Conservation (phyloP, 2,888 invertebrate genomes). For the Apamea epomidion region DNA sequence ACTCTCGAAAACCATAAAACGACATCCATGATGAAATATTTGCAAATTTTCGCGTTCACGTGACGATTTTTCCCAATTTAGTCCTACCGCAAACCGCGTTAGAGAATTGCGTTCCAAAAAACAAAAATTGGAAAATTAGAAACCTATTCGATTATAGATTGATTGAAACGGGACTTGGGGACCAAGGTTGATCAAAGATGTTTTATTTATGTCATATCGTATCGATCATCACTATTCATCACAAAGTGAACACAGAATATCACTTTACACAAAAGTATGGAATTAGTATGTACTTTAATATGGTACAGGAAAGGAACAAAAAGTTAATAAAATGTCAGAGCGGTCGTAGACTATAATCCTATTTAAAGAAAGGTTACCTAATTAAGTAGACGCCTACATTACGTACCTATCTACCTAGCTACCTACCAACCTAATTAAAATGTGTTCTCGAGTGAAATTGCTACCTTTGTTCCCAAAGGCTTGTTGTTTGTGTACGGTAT, state of each 20-base stretch:
- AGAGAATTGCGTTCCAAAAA: no score
- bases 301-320: neutral
- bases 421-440: constrained; percentile 6
- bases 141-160: neutral
- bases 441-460: constrained; percentile 15
- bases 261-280: neutral
- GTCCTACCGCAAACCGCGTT: no score
- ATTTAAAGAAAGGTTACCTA: neutral
- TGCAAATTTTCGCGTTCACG: neutral
- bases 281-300: neutral
- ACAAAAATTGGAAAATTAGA: neutral
- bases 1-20: neutral
- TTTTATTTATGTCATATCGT: no score
- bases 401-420: neutral
- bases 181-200: no score
- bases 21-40: neutral
- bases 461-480: constrained; percentile 9
- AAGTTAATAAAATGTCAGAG: neutral
- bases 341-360: neutral
- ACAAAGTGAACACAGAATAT: neutral
- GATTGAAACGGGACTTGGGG: neutral
- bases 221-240: no score
- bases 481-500: constrained; percentile 20
- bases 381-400: neutral
- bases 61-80: no score